phyloP scores from a whole-genome alignment of 2,797 vertebrate genomes.

The Malurus splendens region DNA sequence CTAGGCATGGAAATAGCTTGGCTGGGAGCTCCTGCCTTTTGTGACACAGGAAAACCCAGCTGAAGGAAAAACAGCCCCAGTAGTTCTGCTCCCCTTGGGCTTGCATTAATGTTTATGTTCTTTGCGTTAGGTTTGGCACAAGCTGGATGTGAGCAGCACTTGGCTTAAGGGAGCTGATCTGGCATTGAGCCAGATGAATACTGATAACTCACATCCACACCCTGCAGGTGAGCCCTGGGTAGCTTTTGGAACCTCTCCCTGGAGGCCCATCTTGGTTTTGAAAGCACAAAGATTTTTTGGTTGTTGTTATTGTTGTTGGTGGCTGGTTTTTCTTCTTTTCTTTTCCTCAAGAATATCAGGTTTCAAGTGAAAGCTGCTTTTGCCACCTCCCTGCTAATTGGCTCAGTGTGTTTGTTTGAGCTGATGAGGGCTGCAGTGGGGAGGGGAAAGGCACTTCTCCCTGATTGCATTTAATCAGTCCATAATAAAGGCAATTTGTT shows the following conservation, averaged over 20 bases:
- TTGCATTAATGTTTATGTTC: not conserved
- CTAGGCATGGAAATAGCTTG: not conserved
- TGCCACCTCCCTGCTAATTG: slow-evolving; percentile 60
- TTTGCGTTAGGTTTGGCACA: not conserved
- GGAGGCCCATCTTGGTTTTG: not conserved
- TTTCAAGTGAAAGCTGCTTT: slow-evolving; percentile 57
- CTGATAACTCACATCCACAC: not conserved
- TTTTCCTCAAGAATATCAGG: not conserved
- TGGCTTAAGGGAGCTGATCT: not conserved
- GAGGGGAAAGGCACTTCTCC: slow-evolving; percentile 19
- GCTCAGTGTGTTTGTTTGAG: slow-evolving; percentile 50
- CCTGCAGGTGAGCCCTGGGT: slow-evolving; percentile 26
- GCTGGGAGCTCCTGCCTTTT: not conserved
- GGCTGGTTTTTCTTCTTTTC: not conserved
- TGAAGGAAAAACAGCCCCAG: not conserved
- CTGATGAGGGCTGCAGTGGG: slow-evolving; percentile 20
- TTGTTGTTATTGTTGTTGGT: not conserved
- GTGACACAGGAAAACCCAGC: not conserved
- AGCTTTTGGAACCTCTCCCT: not conserved
- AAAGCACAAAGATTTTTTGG: not conserved
- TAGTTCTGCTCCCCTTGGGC: not conserved
- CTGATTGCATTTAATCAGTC: slow-evolving; percentile 51
- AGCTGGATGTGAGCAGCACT: not conserved
- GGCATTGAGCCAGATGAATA: not conserved
- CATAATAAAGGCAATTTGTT: slow-evolving; percentile 64